These are phyloP conservation scores for Camponotus floridanus DNA, from an alignment of 1,140 invertebrate genomes.

Conservation along the genomic window DNA sequence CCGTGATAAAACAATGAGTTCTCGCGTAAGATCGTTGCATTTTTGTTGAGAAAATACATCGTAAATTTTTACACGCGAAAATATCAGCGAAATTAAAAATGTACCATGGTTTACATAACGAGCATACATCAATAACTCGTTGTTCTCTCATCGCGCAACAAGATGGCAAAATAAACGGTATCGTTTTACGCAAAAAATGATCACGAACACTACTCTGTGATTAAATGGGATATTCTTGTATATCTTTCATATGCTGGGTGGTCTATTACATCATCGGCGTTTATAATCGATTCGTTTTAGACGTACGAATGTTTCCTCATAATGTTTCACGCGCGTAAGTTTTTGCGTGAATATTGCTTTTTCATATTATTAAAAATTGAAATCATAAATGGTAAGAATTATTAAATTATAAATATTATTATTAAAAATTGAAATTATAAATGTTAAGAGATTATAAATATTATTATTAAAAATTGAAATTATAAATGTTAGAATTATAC, in stretches of 20 bases:
- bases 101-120: background rate
- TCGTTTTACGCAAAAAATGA: slow-evolving; percentile 60
- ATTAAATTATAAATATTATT: too few relatives aligned
- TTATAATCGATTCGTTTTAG: slow-evolving; percentile 23
- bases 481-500: background rate
- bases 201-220: background rate
- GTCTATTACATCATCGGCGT: slow-evolving; percentile 2
- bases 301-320: background rate
- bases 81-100: background rate
- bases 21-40: background rate
- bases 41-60: slow-evolving; percentile 14
- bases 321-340: background rate
- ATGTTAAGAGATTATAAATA: background rate
- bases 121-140: background rate
- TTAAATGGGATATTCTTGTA: too few relatives aligned
- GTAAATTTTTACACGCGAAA: slow-evolving; percentile 6
- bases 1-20: slow-evolving; percentile 31
- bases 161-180: slow-evolving; percentile 7
- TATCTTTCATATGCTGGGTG: slow-evolving; percentile 40
- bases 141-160: background rate
- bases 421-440: background rate
- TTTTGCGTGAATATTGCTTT: background rate
- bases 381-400: background rate
- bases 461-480: background rate
- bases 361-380: background rate